Evolutionary conservation across 2,888 invertebrate genomes (phyloP).

Genomic region (Scaeva pyrastri): DNA sequence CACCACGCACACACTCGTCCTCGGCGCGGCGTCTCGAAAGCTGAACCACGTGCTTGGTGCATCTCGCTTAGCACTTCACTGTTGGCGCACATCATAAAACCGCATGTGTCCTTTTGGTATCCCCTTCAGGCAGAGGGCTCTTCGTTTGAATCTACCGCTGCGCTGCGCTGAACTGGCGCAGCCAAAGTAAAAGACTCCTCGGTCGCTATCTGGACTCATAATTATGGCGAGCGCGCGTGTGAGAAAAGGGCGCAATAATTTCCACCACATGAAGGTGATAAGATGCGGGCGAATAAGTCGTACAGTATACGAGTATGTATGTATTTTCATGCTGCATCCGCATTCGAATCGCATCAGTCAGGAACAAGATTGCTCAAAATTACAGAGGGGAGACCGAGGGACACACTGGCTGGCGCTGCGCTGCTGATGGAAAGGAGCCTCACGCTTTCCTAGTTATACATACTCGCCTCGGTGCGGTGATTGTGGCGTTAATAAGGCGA

Average conservation of each 20-base stretch:
- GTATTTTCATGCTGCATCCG: conserved; percentile 46
- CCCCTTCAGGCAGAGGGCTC: conserved; percentile 29
- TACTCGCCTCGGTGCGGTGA: not conserved
- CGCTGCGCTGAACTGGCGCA: conserved; percentile 3
- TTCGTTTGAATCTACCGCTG: conserved; percentile 69
- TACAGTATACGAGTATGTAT: not conserved
- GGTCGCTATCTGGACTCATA: conserved; percentile 67
- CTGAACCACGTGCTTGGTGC: conserved; percentile 54
- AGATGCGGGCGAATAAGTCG: conserved; percentile 64
- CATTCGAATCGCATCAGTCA: conserved; percentile 6
- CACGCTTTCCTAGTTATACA: conserved; percentile 5
- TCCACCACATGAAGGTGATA: conserved; percentile 53
- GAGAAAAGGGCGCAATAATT: conserved; percentile 73
- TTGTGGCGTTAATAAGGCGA: conserved; percentile 37
- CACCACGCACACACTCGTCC: not conserved
- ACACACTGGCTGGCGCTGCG: not conserved
- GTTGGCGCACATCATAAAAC: conserved; percentile 64
- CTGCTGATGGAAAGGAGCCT: conserved; percentile 14
- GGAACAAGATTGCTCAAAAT: conserved; percentile 5
- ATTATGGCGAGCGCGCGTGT: conserved; percentile 72
- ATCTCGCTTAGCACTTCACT: conserved; percentile 62
- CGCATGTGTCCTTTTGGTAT: conserved; percentile 68
- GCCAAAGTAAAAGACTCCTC: conserved; percentile 57
- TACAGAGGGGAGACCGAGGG: conserved; percentile 6
- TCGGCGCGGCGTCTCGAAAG: not conserved